These are phyloP conservation scores for Ivindomyrus marchei DNA, from an alignment of 2,113 vertebrate species.

Conservation along the genomic window DNA sequence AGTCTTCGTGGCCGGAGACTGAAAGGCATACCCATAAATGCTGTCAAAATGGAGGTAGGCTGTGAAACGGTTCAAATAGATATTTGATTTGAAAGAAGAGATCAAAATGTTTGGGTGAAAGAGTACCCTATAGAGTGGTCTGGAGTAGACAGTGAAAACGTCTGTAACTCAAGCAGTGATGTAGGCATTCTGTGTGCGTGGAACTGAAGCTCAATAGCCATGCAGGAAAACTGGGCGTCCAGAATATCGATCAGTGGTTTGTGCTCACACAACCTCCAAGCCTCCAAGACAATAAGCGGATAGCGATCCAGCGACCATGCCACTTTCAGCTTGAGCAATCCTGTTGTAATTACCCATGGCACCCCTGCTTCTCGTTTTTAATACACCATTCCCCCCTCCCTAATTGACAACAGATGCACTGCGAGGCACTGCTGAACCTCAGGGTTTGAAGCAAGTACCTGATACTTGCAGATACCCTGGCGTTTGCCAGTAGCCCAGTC, in stretches of 20 bases:
- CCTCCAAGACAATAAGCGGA: neutral
- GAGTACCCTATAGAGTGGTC: neutral
- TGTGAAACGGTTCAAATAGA: neutral
- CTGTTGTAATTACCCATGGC: constrained; percentile 1
- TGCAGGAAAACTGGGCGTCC: neutral
- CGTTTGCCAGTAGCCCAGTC: constrained; percentile 12
- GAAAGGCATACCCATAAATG: neutral
- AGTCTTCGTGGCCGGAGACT: neutral
- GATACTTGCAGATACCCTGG: neutral
- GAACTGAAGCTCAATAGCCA: neutral
- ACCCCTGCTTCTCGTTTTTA: neutral
- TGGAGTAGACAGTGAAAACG: neutral
- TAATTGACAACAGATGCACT: constrained; percentile 4
- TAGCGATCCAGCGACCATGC: neutral
- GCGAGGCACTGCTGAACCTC: neutral
- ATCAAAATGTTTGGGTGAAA: neutral
- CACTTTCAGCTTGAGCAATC: neutral
- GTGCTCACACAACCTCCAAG: neutral
- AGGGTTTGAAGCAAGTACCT: neutral
- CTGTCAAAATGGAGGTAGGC: neutral
- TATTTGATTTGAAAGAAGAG: neutral
- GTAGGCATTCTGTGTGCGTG: neutral
- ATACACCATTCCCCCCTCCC: neutral
- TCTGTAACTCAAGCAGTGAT: neutral
- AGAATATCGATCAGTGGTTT: neutral